Base-by-base conservation (phyloP, 2,113 vertebrate genomes). In the Phyllopteryx taeniolatus region DNA sequence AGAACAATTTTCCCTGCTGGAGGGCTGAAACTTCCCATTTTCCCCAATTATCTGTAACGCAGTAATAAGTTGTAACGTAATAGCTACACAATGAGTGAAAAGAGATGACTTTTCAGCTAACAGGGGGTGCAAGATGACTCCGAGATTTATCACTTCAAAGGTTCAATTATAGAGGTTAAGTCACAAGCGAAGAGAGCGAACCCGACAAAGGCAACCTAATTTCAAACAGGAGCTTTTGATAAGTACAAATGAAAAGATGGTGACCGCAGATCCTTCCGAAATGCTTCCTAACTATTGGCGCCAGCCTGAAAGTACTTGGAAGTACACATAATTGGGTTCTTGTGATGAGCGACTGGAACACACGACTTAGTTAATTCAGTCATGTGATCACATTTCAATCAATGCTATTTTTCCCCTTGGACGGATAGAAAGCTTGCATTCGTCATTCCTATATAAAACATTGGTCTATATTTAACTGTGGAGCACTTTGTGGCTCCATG, bases 311-410 rank as follows among this genome's bases (percentile, higher is more conserved):
- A 35, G 5, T 15, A 60, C 31, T 66, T 66, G 5, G 7, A 14
- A 14, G n/a, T 7, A 6, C 11, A 27, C n/a, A 3, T 47, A 66
- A 66, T 46, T 66, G n/a, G 43, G 2, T 77, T 61, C 9, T 60
- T 13, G 19, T 27, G 68, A 42, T 66, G 72, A 82, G 31, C 68
- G 78, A 74, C 63, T 78, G 66, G 42, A 46, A 66, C n/a, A 66
- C 39, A 64, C 13, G n/a, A 27, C 42, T 64, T 43, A 79, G 22
- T 60, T 39, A 61, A 77, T 19, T 66, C 68, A 49, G n/a, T 66
- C 12, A 66, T 10, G 43, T 66, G 64, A 66, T 9, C n/a, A 27
- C 20, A 22, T 46, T 66, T 66, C 43, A 46, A 31, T 46, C 14
- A 66, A 27, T 66, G 42, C 22, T 22, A 8, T 46, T 47, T 44